Evolutionary conservation across 2,113 vertebrate genomes (phyloP).

Genomic region (Xiphophorus hellerii): DNA sequence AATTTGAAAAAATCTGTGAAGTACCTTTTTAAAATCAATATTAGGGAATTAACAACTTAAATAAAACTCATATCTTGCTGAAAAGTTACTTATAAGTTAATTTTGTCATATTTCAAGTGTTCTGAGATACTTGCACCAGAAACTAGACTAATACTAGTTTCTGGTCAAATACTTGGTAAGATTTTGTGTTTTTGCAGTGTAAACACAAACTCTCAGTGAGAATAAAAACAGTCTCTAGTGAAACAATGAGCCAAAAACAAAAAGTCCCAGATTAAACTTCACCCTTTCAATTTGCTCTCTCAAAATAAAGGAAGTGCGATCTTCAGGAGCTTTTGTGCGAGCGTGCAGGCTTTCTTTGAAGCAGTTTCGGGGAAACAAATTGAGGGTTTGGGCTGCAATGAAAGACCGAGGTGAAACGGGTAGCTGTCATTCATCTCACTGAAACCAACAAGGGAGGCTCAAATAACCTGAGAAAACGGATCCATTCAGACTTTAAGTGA

Average conservation of each 20-base stretch:
- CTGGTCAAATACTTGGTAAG: no score
- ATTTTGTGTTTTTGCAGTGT: no score
- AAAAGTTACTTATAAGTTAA: no score
- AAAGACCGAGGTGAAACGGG: constrained; percentile 63
- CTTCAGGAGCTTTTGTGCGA: constrained; percentile 32
- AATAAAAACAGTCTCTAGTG: constrained; percentile 32
- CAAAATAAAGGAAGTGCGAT: constrained; percentile 43
- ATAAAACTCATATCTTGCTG: no score
- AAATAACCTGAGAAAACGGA: constrained; percentile 4
- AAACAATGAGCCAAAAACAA: constrained; percentile 28
- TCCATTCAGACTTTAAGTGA: not conserved
- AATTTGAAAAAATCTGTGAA: no score
- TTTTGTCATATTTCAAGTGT: no score
- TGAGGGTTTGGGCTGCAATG: constrained; percentile 61
- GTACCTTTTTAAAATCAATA: no score
- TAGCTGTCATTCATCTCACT: constrained; percentile 56
- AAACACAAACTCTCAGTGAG: not conserved
- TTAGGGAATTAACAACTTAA: no score
- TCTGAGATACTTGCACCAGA: no score
- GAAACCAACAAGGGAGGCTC: constrained; percentile 25
- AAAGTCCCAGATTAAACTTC: constrained; percentile 30
- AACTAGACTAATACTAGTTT: no score
- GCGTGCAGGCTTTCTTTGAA: constrained; percentile 53
- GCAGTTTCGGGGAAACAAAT: constrained; percentile 59
- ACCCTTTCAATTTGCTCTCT: constrained; percentile 44